These are phyloP conservation scores for Corythaeola cristata DNA, from an alignment of 2,113 vertebrate genomes.

Conservation along the genomic window DNA sequence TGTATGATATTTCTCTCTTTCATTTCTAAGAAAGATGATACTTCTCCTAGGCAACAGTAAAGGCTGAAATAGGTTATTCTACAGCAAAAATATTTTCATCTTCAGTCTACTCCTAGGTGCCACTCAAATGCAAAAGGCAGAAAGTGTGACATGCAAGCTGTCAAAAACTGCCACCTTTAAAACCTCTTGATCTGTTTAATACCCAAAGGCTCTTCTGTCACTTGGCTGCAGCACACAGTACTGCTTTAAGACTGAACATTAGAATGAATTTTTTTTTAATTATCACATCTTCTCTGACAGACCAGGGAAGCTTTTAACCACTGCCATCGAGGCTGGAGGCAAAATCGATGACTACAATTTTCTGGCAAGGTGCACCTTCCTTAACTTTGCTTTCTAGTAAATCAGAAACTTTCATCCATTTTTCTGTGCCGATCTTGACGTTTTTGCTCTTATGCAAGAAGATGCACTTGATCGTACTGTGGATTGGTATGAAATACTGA, in stretches of 20 bases:
- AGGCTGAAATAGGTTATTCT: not conserved
- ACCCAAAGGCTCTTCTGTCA: not conserved
- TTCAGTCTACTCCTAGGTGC: not conserved
- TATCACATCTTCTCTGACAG: not conserved
- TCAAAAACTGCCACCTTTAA: not conserved
- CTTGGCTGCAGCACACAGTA: not conserved
- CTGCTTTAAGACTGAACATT: not conserved
- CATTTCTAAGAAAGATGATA: not conserved
- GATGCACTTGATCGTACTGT: not conserved
- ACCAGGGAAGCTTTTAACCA: not conserved
- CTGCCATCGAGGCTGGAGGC: not conserved
- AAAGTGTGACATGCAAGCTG: not conserved
- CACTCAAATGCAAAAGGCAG: not conserved
- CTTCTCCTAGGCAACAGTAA: not conserved
- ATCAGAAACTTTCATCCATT: not conserved
- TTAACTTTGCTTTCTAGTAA: not conserved
- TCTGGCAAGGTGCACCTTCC: not conserved
- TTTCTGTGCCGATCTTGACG: not conserved
- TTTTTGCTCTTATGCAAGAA: not conserved
- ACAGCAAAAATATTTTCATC: not conserved
- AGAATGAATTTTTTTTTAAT: not conserved
- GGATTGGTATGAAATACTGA: not conserved
- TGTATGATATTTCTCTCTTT: not conserved
- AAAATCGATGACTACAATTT: not conserved
- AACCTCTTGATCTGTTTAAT: not conserved